These are phyloP conservation scores for Fregata magnificens DNA, from an alignment of 2,113 vertebrate genomes.

Conservation along the genomic window DNA sequence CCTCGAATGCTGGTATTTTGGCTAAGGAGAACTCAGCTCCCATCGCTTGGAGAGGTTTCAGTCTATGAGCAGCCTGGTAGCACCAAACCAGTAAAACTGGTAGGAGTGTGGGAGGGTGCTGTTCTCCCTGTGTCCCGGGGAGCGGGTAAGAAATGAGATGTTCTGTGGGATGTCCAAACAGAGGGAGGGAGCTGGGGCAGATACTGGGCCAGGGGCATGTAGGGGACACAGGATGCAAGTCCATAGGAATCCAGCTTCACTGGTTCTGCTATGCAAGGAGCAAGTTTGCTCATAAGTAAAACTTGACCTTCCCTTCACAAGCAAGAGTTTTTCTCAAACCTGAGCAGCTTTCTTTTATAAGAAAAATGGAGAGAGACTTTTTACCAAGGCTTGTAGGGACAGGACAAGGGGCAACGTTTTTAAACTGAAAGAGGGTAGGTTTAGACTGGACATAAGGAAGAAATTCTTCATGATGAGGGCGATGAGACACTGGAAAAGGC, in stretches of 20 bases:
- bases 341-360: neutral
- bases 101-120: neutral
- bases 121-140: neutral
- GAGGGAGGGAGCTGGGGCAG: neutral
- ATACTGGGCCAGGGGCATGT: neutral
- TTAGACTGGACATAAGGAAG: neutral
- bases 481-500: neutral
- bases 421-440: neutral
- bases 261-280: neutral
- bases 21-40: neutral
- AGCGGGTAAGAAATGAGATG: neutral
- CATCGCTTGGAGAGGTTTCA: neutral
- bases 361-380: neutral
- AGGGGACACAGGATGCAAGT: neutral
- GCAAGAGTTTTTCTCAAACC: neutral
- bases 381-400: neutral
- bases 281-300: neutral
- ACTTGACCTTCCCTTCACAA: neutral
- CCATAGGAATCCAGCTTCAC: neutral
- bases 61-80: neutral
- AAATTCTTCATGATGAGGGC: neutral
- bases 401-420: neutral
- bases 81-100: conserved; percentile 20
- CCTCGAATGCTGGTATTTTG: neutral
- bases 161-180: neutral